phyloP scores from a whole-genome alignment of 1,140 invertebrate genomes.

The Lucilia cuprina region DNA sequence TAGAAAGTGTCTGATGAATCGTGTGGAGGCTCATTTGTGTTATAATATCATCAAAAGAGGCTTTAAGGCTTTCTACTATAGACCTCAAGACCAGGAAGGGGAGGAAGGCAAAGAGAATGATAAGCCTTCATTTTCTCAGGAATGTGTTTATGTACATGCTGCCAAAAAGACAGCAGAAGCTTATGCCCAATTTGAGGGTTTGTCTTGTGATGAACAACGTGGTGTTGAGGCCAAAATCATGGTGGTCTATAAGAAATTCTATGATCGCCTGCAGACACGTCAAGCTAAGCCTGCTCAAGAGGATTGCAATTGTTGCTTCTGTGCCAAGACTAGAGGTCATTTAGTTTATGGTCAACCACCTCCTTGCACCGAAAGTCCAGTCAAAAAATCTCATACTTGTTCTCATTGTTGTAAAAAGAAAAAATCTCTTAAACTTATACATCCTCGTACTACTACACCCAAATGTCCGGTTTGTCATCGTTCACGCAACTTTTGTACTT shows the following conservation, averaged over 20 bases:
- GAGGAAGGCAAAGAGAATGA: constrained; percentile 41
- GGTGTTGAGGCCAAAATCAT: constrained; percentile 57
- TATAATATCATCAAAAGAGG: constrained; percentile 56
- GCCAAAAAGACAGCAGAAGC: constrained; percentile 53
- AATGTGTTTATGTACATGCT: constrained; percentile 59
- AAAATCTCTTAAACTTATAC: constrained; percentile 44
- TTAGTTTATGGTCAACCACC: constrained; percentile 57
- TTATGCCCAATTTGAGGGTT: constrained; percentile 55
- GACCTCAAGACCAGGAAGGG: constrained; percentile 37
- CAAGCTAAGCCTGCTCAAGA: constrained; percentile 54
- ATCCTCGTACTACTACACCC: constrained; percentile 45
- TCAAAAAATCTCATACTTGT: constrained; percentile 52
- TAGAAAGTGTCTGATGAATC: constrained; percentile 59
- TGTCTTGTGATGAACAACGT: constrained; percentile 52
- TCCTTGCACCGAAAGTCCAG: constrained; percentile 40
- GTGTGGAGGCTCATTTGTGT: constrained; percentile 56
- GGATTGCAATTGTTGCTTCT: constrained; percentile 59
- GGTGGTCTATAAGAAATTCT: constrained; percentile 57
- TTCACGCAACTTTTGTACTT: constrained; percentile 54
- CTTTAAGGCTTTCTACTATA: constrained; percentile 59
- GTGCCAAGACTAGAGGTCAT: constrained; percentile 57
- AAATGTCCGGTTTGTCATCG: constrained; percentile 60
- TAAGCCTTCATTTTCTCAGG: constrained; percentile 53
- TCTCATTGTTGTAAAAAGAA: constrained; percentile 59
- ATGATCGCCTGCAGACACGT: constrained; percentile 56